phyloP scores from a whole-genome alignment of 2,888 invertebrate genomes.

The Polymixis flavicincta region DNA sequence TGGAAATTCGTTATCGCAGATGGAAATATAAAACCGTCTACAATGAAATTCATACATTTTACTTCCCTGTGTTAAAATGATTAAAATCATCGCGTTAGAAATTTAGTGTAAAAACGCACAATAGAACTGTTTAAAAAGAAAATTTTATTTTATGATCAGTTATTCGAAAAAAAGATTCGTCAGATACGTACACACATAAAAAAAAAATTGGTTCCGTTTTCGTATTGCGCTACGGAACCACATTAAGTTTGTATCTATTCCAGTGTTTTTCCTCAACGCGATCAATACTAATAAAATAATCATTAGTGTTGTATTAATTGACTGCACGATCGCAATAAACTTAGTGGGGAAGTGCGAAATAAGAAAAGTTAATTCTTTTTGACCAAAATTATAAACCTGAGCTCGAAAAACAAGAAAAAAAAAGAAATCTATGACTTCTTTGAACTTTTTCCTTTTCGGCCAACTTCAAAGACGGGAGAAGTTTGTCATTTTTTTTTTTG shows the following conservation, averaged over 20 bases:
- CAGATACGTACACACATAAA: neutral
- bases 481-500: neutral
- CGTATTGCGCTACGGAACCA: neutral
- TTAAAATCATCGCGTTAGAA: neutral
- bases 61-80: neutral
- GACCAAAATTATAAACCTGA: neutral
- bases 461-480: neutral
- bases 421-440: neutral
- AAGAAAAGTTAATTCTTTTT: neutral
- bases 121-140: neutral
- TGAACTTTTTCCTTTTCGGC: neutral
- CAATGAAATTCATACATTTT: neutral
- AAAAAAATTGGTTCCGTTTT: neutral
- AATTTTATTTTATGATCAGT: neutral
- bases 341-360: neutral
- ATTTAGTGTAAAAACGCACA: no score
- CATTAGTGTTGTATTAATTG: constrained; percentile 42
- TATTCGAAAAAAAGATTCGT: neutral
- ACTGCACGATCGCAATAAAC: constrained; percentile 29
- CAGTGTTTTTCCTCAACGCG: constrained; percentile 28
- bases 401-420: neutral
- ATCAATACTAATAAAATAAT: constrained; percentile 54
- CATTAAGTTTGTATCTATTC: neutral
- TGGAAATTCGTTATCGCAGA: neutral
- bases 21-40: neutral